Percentiles rank a stretch among this genome's conserved stretches.
Evolutionary conservation across 1,140 invertebrate genomes (phyloP).

Genomic region (Diabrotica virgifera): DNA sequence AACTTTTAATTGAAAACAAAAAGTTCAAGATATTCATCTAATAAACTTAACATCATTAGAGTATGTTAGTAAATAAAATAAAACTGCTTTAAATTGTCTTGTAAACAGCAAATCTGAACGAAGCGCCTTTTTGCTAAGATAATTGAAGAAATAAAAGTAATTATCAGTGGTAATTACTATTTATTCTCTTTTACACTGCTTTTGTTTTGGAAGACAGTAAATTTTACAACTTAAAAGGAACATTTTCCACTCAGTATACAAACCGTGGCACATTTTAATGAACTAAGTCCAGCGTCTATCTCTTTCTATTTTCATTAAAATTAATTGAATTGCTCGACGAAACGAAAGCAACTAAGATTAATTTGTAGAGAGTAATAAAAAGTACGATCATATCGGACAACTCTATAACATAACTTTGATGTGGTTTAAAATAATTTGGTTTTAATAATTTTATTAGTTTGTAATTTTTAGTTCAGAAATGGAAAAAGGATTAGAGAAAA

Average conservation of each 20-base stretch:
- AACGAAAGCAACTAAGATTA: neutral
- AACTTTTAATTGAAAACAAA: too few species aligned
- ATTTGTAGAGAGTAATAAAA: neutral
- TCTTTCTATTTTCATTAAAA: constrained; percentile 3
- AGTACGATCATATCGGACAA: neutral
- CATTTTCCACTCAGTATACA: neutral
- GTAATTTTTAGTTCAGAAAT: too few species aligned
- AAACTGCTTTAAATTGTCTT: neutral
- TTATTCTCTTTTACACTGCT: neutral
- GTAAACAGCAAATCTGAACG: neutral
- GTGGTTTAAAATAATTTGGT: too few species aligned
- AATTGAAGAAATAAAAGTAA: neutral
- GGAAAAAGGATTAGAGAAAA: too few species aligned
- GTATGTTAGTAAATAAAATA: too few species aligned
- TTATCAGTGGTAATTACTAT: neutral
- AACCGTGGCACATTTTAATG: neutral
- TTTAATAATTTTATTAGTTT: too few species aligned
- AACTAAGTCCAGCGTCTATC: neutral
- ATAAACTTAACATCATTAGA: too few species aligned
- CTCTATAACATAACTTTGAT: neutral
- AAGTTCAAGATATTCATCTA: too few species aligned
- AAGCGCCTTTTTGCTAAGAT: neutral
- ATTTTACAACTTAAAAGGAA: neutral
- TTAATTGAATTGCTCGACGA: neutral
- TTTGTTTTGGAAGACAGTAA: neutral